phyloP scores from a whole-genome alignment of 2,113 vertebrate species.

The Scopus umbretta region DNA sequence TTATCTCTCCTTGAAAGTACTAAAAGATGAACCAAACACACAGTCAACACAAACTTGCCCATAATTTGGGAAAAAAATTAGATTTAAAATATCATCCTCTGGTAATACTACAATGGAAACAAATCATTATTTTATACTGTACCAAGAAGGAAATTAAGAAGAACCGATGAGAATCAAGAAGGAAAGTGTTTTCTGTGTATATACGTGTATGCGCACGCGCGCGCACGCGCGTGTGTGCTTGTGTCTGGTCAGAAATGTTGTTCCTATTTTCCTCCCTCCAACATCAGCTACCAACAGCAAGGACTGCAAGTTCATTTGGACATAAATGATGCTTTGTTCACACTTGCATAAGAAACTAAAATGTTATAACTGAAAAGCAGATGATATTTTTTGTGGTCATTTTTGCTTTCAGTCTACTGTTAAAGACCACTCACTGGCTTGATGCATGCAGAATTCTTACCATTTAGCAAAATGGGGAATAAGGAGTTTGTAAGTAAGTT shows the following conservation, averaged over 20 bases:
- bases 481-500: background rate
- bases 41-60: accelerated
- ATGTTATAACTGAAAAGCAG: background rate
- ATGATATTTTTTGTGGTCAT: background rate
- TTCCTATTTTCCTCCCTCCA: background rate
- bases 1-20: background rate
- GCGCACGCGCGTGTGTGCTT: accelerated
- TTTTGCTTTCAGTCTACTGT: background rate
- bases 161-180: background rate
- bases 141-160: background rate
- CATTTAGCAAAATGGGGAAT: background rate
- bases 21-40: background rate
- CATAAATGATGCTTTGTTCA: background rate
- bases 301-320: background rate
- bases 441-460: background rate
- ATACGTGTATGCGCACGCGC: accelerated
- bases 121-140: background rate
- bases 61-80: accelerated
- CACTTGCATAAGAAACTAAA: background rate
- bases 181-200: background rate
- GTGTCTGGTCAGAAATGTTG: background rate
- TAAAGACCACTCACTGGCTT: background rate
- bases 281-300: background rate
- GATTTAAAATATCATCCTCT: background rate
- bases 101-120: background rate